Conservation (phyloP, 1,140 invertebrate genomes). For the Drosophila yakuba region DNA sequence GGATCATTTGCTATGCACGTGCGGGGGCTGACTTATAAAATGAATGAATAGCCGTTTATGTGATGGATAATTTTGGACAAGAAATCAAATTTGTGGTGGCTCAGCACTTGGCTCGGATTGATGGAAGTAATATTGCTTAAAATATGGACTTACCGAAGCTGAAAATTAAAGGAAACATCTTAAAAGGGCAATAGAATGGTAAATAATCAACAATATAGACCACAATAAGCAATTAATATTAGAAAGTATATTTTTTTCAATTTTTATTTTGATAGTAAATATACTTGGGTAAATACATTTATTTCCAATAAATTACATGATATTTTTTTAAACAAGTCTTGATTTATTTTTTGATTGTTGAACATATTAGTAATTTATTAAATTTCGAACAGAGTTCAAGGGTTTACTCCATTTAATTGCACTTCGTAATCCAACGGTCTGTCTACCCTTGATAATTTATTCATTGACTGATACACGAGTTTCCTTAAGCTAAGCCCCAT, state of each 20-base stretch:
- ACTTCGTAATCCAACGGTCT: not conserved
- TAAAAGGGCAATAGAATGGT: not conserved
- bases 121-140: conserved; percentile 1
- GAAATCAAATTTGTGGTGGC: conserved; percentile 4
- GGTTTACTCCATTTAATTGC: not conserved
- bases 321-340: too few species aligned
- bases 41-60: conserved; percentile 26
- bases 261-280: too few species aligned
- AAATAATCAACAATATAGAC: not conserved
- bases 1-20: conserved; percentile 54
- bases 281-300: not conserved
- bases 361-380: too few species aligned
- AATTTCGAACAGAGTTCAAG: not conserved
- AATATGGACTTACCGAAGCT: conserved; percentile 11
- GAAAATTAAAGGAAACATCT: conserved; percentile 16
- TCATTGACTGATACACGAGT: conserved; percentile 24
- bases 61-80: conserved; percentile 46
- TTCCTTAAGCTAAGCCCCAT: conserved; percentile 3
- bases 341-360: not conserved
- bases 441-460: conserved; percentile 6
- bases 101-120: conserved; percentile 23
- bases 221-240: too few species aligned
- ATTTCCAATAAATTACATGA: not conserved
- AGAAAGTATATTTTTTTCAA: not conserved
- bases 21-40: conserved; percentile 40